Percentiles rank a stretch among this genome's conserved stretches.
Conservation (phyloP, 2,888 invertebrate genomes). For the Himalopsyche kuldschensis region DNA sequence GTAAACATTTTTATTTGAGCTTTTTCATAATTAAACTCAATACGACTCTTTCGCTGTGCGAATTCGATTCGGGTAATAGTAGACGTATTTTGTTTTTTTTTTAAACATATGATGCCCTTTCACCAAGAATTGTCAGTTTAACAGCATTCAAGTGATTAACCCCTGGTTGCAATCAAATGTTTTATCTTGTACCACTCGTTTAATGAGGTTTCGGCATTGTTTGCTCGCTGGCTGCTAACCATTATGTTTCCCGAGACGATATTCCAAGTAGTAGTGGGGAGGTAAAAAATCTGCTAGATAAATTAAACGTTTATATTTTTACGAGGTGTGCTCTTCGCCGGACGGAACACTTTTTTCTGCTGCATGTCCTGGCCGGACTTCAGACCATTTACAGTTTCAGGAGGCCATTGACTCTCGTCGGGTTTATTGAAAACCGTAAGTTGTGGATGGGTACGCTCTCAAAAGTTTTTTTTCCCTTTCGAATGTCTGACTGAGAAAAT, state of each 20-base stretch:
- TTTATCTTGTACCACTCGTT: no score
- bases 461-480: not conserved
- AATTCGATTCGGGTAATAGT: no score
- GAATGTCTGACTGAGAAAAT: not conserved
- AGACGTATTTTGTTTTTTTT: no score
- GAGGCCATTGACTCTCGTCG: not conserved
- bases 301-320: not conserved
- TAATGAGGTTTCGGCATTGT: not conserved
- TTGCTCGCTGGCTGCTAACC: not conserved
- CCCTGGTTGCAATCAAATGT: not conserved
- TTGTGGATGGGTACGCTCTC: not conserved
- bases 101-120: not conserved
- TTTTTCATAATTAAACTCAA: no score
- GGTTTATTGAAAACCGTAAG: not conserved
- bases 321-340: not conserved
- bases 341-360: not conserved
- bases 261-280: not conserved
- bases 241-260: not conserved
- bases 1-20: no score
- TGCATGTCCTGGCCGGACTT: not conserved
- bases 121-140: not conserved
- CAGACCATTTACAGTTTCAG: not conserved
- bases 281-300: not conserved
- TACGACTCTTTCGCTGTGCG: no score
- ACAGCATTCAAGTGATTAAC: not conserved